These are phyloP conservation scores for Sylvia borin DNA, from an alignment of 2,797 vertebrate species.

Conservation along the genomic window DNA sequence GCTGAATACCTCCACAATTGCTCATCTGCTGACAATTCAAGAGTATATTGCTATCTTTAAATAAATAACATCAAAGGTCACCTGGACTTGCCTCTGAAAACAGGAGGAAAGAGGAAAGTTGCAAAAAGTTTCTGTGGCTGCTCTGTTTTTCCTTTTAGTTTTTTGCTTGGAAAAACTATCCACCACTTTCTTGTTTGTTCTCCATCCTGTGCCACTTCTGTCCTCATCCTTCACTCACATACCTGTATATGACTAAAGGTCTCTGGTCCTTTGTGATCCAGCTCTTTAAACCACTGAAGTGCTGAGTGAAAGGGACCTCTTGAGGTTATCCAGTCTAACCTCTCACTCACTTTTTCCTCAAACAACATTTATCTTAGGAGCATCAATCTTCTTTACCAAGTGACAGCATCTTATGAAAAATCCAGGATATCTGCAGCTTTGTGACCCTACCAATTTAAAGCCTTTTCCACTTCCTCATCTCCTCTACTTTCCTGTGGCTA, in stretches of 20 bases:
- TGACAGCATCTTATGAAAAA: slow-evolving; percentile 1
- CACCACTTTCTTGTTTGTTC: neutral
- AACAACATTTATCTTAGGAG: neutral
- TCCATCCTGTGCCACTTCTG: neutral
- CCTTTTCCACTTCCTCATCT: neutral
- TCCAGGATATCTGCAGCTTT: neutral
- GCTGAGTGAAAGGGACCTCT: neutral
- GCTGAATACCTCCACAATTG: neutral
- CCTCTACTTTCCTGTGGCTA: neutral
- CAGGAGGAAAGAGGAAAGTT: neutral
- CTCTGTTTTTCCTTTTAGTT: neutral
- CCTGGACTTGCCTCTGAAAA: neutral
- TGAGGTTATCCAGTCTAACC: neutral
- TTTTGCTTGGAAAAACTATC: neutral
- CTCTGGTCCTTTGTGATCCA: neutral
- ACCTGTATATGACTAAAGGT: neutral
- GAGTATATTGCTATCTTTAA: slow-evolving; percentile 29
- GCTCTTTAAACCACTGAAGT: neutral
- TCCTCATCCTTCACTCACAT: neutral
- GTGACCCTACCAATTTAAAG: neutral
- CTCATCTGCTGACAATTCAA: slow-evolving; percentile 31
- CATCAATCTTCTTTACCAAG: neutral
- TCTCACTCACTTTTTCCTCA: neutral
- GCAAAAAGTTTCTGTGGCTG: neutral
- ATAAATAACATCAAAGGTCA: neutral